Evolutionary conservation across 2,113 vertebrate species (phyloP), one percentile per base, ranked within the genome.

Genomic region (Megaceryle maxima): DNA sequence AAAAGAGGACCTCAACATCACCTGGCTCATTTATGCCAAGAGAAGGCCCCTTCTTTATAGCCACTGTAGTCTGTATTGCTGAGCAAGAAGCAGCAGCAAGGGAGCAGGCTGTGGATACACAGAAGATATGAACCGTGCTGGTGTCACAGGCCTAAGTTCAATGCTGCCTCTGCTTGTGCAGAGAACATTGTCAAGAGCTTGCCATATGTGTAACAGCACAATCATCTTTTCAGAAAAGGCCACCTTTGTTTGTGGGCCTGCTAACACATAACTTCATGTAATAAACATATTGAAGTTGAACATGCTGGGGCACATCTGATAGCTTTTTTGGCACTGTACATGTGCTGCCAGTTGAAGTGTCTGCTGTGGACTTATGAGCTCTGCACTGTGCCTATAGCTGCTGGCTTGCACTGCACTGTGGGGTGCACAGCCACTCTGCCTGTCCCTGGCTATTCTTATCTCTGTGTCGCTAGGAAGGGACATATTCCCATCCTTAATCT

Each of bases 281-380:
- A 59, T 12, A 46, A 1, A 35, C 1, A 1, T 26, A 31, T 19
- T 31, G 10, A 50, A 57, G 48, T 5, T 56, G 37, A 46, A 76
- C 2, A 6, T 2, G 7, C 26, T 13, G 29, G 43, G 64, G 29
- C 64, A 66, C 28, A 44, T 33, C 62, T 62, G 59, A 37, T 21
- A n/a, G 56, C 24, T 63, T 39, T 12, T 29, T 56, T 26, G 60
- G 46, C 24, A 39, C 31, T 13, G 33, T 12, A 14, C 0, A 0
- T 29, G 9, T 31, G 41, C 17, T 24, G 26, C 4, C 3, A 2
- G 18, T 9, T 1, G 0, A 9, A 13, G 25, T 21, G 39, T 19
- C 18, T 20, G 13, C 12, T 15, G 25, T 25, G 50, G 48, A 13
- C 8, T 51, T 13, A 21, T 33, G 26, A 77, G 37, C 59, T 59